Evolutionary conservation across 2,888 invertebrate species (phyloP).

Genomic region (Brenthis daphne): DNA sequence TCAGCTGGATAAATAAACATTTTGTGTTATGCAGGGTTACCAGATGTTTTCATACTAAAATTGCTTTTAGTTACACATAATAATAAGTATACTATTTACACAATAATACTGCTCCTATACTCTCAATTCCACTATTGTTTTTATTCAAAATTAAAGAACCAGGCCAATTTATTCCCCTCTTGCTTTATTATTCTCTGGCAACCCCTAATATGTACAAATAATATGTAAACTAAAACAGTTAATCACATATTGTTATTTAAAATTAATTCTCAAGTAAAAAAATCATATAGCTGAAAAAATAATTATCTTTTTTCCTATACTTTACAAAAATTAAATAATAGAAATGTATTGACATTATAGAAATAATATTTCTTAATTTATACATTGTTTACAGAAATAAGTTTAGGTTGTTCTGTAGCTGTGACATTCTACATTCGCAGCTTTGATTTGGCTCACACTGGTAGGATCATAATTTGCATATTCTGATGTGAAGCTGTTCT

Average conservation of each 20-base stretch:
- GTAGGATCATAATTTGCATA: conserved; percentile 15
- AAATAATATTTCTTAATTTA: conserved; percentile 34
- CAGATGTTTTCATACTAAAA: conserved; percentile 1
- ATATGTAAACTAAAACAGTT: background rate
- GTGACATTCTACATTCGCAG: conserved; percentile 39
- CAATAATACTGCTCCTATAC: background rate
- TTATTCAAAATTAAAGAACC: background rate
- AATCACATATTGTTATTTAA: background rate
- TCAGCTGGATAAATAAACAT: conserved; percentile 22
- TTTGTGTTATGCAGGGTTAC: conserved; percentile 33
- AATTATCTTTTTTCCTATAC: conserved; percentile 27
- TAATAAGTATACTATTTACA: background rate
- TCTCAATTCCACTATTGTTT: background rate
- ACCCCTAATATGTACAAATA: conserved; percentile 1
- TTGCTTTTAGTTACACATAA: background rate
- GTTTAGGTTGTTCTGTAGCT: background rate
- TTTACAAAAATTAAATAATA: conserved; percentile 24
- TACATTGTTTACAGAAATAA: conserved; percentile 11
- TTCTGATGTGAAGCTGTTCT: conserved; percentile 10
- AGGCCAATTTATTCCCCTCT: background rate
- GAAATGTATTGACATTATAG: conserved; percentile 29
- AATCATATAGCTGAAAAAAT: conserved; percentile 6
- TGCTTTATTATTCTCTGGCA: background rate
- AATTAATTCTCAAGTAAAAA: conserved; percentile 1
- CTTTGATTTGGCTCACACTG: conserved; percentile 47